These are phyloP conservation scores for Pheosia tremula DNA, from an alignment of 2,888 invertebrate genomes.

Conservation along the genomic window DNA sequence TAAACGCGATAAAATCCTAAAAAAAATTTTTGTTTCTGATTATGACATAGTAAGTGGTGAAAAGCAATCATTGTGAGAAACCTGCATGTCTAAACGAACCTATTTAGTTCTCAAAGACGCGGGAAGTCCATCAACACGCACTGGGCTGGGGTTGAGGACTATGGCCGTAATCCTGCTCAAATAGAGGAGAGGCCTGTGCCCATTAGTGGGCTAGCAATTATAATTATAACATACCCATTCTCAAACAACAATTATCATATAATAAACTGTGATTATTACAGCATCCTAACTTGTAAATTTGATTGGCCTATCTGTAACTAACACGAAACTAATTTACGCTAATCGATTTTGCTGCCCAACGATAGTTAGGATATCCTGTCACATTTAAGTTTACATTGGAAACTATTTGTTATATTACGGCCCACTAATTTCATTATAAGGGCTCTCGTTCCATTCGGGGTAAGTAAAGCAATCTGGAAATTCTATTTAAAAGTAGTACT, in stretches of 20 bases:
- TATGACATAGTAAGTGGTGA: too few species aligned
- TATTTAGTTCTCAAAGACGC: too few species aligned
- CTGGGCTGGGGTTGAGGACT: too few species aligned
- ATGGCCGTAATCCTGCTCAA: too few species aligned
- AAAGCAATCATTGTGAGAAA: too few species aligned
- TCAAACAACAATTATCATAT: not conserved
- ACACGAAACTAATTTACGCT: constrained; percentile 2
- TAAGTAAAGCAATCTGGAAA: not conserved
- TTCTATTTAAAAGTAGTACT: not conserved
- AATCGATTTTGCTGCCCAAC: constrained; percentile 2
- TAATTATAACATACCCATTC: not conserved
- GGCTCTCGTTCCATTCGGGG: not conserved
- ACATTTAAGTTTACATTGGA: not conserved
- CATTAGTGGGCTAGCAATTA: too few species aligned
- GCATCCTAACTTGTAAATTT: not conserved
- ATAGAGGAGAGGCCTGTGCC: too few species aligned
- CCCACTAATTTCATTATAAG: not conserved
- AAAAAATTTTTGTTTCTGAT: too few species aligned
- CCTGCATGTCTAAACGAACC: too few species aligned
- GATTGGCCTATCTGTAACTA: constrained; percentile 2
- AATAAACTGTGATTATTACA: not conserved
- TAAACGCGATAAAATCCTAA: too few species aligned
- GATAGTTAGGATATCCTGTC: not conserved
- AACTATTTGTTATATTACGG: not conserved
- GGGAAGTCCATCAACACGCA: too few species aligned